phyloP scores from a whole-genome alignment of 2,113 vertebrate species.

The Grammomys dolichurus region DNA sequence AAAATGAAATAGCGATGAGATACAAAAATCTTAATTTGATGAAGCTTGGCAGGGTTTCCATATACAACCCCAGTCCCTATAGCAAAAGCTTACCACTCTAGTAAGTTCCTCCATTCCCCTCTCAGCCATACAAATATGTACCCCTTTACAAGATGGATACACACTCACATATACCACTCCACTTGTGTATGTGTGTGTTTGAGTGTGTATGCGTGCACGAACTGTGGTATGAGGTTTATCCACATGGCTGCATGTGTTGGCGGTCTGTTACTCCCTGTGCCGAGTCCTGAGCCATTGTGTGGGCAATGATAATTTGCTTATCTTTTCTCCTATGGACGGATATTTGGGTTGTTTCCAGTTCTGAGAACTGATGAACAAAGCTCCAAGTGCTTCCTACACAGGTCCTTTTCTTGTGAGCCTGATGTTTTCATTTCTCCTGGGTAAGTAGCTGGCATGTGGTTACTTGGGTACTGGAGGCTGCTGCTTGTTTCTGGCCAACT shows the following conservation, averaged over 20 bases:
- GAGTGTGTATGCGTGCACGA: not conserved
- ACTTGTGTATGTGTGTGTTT: not conserved
- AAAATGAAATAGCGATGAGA: not conserved
- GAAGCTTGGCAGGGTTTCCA: not conserved
- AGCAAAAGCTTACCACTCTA: not conserved
- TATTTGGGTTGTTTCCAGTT: not conserved
- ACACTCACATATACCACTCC: not conserved
- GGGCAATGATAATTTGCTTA: not conserved
- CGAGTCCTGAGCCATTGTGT: not conserved
- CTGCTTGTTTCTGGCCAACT: not conserved
- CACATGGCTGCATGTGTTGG: not conserved
- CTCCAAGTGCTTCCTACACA: not conserved
- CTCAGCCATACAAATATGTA: not conserved
- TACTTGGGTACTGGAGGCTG: not conserved
- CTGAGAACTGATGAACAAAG: not conserved
- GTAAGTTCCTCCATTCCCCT: not conserved
- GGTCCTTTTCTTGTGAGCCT: slow-evolving; percentile 27
- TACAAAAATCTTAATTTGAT: not conserved
- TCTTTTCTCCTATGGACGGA: not conserved
- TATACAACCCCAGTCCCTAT: not conserved
- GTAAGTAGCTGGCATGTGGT: not conserved
- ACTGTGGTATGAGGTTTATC: not conserved
- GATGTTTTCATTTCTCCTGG: slow-evolving; percentile 42
- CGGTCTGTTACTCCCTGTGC: not conserved
- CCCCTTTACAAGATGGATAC: not conserved